phyloP scores from a whole-genome alignment of 2,888 invertebrate genomes.

The Metallyticus violacea region DNA sequence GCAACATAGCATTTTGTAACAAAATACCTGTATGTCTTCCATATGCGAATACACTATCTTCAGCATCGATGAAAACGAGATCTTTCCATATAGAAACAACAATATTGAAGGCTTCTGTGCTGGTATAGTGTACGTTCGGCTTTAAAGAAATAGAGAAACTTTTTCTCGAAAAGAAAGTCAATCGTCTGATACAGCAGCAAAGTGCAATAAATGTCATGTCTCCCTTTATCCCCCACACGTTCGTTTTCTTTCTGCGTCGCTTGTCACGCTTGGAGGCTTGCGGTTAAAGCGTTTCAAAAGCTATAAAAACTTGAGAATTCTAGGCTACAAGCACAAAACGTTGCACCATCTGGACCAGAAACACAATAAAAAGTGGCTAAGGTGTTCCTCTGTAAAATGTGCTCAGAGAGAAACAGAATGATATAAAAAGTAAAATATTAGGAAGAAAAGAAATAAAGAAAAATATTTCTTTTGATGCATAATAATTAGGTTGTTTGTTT shows the following conservation, averaged over 20 bases:
- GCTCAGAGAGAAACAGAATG: background rate
- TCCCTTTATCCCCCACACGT: background rate
- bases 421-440: too few relatives aligned
- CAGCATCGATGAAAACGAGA: background rate
- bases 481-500: too few relatives aligned
- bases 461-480: background rate
- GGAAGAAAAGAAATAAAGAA: background rate
- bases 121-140: background rate
- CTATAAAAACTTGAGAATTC: background rate
- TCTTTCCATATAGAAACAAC: background rate
- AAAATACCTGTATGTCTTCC: too few relatives aligned
- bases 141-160: background rate
- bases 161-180: background rate
- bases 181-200: background rate
- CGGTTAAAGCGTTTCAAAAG: background rate
- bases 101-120: background rate
- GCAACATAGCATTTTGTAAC: too few relatives aligned
- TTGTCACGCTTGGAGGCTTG: background rate
- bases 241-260: background rate
- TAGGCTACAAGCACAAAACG: too few relatives aligned
- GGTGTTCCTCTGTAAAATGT: background rate
- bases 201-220: background rate
- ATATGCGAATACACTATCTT: too few relatives aligned
- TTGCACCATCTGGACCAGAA: background rate
- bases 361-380: background rate